Percentiles rank a stretch among this genome's conserved stretches.
These are phyloP conservation scores for Lasioglossum albipes DNA, from an alignment of 1,140 invertebrate genomes.

Conservation along the genomic window DNA sequence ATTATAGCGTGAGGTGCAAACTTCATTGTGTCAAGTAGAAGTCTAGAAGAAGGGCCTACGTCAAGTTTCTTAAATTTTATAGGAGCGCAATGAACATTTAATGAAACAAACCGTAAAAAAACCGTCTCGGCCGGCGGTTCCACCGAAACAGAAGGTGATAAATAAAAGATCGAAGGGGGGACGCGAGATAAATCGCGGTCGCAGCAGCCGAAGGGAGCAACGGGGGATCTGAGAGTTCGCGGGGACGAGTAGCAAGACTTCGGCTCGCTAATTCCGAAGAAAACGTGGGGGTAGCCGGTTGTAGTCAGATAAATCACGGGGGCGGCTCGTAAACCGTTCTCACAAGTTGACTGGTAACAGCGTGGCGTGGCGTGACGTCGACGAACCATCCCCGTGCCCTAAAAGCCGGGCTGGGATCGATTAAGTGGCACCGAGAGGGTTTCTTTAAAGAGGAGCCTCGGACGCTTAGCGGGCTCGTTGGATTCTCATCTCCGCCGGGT, in stretches of 20 bases:
- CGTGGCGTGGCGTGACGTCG: background rate
- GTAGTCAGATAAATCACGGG: constrained; percentile 41
- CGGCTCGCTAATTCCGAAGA: constrained; percentile 14
- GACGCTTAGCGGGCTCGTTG: constrained; percentile 60
- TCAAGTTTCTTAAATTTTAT: no score
- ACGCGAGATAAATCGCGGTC: background rate
- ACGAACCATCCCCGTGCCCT: constrained; percentile 31
- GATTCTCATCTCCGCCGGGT: constrained; percentile 53
- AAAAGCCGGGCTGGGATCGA: constrained; percentile 57
- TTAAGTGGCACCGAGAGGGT: constrained; percentile 60
- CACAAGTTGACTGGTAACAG: background rate
- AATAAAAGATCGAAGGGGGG: background rate
- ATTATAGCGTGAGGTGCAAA: no score
- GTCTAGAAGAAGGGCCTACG: no score
- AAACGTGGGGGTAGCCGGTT: background rate
- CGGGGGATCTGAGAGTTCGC: background rate
- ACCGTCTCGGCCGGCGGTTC: no score
- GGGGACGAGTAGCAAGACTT: background rate
- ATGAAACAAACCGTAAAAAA: no score
- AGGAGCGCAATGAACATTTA: no score
- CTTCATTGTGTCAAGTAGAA: no score
- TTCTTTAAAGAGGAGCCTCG: constrained; percentile 61
- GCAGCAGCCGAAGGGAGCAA: background rate
- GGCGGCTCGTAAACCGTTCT: constrained; percentile 31
- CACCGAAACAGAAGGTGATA: background rate